Evolutionary conservation across 2,888 invertebrate genomes (phyloP), one percentile per base, ranked within the genome.

Genomic region (Tineola bisselliella): DNA sequence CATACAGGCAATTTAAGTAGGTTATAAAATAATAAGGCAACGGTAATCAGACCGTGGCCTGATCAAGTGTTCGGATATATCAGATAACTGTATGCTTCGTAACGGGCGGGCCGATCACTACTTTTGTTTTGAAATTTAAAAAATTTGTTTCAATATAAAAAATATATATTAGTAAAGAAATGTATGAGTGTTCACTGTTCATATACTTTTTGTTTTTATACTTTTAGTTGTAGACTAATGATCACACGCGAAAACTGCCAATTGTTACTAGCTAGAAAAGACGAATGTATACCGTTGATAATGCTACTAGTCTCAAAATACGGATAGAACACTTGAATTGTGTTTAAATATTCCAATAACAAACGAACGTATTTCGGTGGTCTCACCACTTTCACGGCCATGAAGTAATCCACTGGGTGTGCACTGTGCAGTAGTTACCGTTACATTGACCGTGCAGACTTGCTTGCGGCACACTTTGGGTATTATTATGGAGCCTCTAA

Each of bases 1-100:
- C 48, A 48, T 15, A 54, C 54, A 54, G 54, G 18, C 5, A 54
- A 54, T 25, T 18, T 18, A 54, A 25, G 54, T 54, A 25, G 54
- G 54, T 54, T 54, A 54, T 54, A 54, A 54, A 54, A 54, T 54
- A 54, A 54, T 54, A 54, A 54, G 54, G 19, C 11, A 25, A 25
- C 54, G 54, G 18, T 25, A 54, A 54, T 54, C 54, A 54, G 54
- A 54, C 54, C 54, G 54, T 54, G 54, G 54, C 54, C 54, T 12
- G 54, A 54, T 54, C 54, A 25, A 54, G 54, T 54, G 19, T 54
- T 18, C 25, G 54, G 54, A 54, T 54, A 25, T n/a, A 54, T 44
- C 48, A 48, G 15, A 15, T 48, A 17, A 48, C 2, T 10, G 17
- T 48, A 15, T 17, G 8, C 48, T 10, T 48, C 48, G 48, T 48